phyloP scores from a whole-genome alignment of 2,888 invertebrate genomes.

The Apomyelois bistriatella region DNA sequence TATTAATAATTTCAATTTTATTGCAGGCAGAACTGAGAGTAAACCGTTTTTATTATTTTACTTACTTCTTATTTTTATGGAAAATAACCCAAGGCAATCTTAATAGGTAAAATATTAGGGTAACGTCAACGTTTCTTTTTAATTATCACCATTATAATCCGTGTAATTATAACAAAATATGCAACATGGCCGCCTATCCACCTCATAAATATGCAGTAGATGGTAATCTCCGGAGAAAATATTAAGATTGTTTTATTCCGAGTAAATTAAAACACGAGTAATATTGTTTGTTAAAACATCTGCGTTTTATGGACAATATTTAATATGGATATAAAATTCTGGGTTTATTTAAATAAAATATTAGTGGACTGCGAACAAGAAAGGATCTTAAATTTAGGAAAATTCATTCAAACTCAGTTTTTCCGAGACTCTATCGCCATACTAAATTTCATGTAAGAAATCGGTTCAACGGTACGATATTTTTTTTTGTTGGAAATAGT shows the following conservation, averaged over 20 bases:
- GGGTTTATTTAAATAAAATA: no score
- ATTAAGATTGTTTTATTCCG: constrained; percentile 32
- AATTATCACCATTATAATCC: neutral
- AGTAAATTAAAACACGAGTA: constrained; percentile 22
- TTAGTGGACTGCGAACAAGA: no score
- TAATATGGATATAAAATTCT: neutral
- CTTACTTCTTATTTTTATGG: no score
- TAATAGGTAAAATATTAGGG: neutral
- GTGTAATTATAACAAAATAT: constrained; percentile 23
- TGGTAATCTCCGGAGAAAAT: constrained; percentile 44
- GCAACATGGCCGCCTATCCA: constrained; percentile 26
- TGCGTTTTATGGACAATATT: neutral
- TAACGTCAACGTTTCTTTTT: neutral
- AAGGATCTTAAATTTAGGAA: no score
- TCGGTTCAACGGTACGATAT: no score
- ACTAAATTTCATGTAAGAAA: no score
- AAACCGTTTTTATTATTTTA: no score
- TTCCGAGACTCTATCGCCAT: no score
- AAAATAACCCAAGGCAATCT: neutral
- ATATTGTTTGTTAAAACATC: constrained; percentile 2
- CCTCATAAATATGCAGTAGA: constrained; percentile 51
- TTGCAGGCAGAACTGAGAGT: no score
- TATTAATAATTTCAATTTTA: no score
- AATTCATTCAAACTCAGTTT: no score
- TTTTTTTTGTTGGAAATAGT: no score